These are phyloP conservation scores for Catostomus latipinnis DNA, from an alignment of 2,797 vertebrate genomes.

Conservation along the genomic window DNA sequence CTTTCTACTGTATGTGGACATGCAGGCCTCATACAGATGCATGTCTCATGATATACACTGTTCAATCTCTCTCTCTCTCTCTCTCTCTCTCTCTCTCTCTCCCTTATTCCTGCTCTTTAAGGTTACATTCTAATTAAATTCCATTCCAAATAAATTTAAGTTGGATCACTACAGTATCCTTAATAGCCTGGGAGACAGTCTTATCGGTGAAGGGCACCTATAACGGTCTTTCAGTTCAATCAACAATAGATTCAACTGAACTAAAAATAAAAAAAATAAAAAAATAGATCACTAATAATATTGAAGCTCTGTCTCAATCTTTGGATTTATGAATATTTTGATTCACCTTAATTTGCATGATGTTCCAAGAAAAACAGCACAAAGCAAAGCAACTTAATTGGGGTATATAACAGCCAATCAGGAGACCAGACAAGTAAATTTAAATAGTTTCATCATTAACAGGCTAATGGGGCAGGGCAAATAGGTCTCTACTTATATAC, in stretches of 20 bases:
- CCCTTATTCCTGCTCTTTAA: constrained; percentile 43
- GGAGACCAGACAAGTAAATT: constrained; percentile 48
- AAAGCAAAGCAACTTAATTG: constrained; percentile 52
- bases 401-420: constrained; percentile 45
- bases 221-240: background rate
- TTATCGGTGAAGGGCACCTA: background rate
- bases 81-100: constrained; percentile 10
- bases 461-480: constrained; percentile 63
- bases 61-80: background rate
- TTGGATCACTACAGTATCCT: constrained; percentile 37
- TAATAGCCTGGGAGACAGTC: background rate
- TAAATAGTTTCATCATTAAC: constrained; percentile 63
- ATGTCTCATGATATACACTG: constrained; percentile 6
- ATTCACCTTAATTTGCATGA: constrained; percentile 11
- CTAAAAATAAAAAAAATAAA: background rate
- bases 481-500: constrained; percentile 63
- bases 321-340: constrained; percentile 12
- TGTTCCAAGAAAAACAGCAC: constrained; percentile 20
- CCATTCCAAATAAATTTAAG: constrained; percentile 52
- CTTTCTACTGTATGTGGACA: too few relatives aligned
- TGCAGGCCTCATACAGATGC: background rate
- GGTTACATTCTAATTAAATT: constrained; percentile 63
- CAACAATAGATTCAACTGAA: constrained; percentile 1
- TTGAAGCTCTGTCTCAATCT: background rate
- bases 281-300: background rate